phyloP scores from a whole-genome alignment of 2,888 invertebrate genomes.

The Drosophila eohydei region DNA sequence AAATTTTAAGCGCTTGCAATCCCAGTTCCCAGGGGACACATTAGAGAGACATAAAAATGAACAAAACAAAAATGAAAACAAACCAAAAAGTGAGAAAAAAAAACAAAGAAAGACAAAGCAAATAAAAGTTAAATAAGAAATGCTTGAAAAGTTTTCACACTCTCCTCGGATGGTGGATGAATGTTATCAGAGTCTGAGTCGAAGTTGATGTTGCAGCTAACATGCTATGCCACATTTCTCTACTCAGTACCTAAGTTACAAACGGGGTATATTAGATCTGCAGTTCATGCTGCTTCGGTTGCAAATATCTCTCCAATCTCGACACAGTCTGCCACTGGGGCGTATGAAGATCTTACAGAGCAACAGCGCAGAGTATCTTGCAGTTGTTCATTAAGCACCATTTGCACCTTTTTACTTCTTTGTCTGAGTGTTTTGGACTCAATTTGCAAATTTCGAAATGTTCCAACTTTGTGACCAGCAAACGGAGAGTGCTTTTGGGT shows the following conservation, averaged over 20 bases:
- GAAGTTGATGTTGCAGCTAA: slow-evolving; percentile 1
- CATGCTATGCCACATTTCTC: slow-evolving; percentile 2
- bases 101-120: slow-evolving; percentile 26
- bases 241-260: neutral
- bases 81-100: neutral
- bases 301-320: neutral
- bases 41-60: slow-evolving; percentile 49
- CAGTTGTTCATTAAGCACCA: neutral
- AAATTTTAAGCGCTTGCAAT: slow-evolving; percentile 36
- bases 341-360: accelerated
- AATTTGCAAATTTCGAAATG: slow-evolving; percentile 62
- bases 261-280: neutral
- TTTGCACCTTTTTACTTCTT: neutral
- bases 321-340: neutral
- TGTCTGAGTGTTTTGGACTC: slow-evolving; percentile 48
- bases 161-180: slow-evolving; percentile 12
- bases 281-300: neutral
- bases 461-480: slow-evolving; percentile 29
- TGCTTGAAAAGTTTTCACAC: slow-evolving; percentile 46
- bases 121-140: slow-evolving; percentile 60
- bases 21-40: slow-evolving; percentile 52
- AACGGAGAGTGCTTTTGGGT: neutral
- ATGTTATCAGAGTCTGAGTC: slow-evolving; percentile 32
- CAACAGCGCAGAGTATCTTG: neutral
- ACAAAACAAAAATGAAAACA: slow-evolving; percentile 9